Percentiles rank a stretch among this genome's conserved stretches.
Conservation (phyloP, 2,888 invertebrate species). For the Octodonta nipae region DNA sequence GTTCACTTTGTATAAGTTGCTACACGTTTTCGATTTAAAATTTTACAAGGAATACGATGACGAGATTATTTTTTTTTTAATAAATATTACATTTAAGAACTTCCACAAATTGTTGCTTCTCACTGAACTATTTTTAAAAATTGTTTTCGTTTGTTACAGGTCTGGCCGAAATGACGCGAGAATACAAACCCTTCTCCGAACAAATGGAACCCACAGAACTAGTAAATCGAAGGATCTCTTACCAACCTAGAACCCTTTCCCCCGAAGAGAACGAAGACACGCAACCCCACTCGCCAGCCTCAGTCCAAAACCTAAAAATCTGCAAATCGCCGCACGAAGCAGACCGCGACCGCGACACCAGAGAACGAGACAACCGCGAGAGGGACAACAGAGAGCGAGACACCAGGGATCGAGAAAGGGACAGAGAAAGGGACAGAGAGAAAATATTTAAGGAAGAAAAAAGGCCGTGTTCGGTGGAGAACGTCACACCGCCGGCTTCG, state of each 20-base stretch:
- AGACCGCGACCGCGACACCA: slow-evolving; percentile 13
- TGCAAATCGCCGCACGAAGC: slow-evolving; percentile 18
- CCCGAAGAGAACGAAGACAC: slow-evolving; percentile 12
- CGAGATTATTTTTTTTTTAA: too few relatives aligned
- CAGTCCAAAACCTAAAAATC: slow-evolving; percentile 18
- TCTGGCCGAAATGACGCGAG: slow-evolving; percentile 73
- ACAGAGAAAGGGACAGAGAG: slow-evolving; percentile 8
- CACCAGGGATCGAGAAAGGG: slow-evolving; percentile 6
- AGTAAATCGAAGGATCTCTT: slow-evolving; percentile 20
- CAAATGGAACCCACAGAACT: slow-evolving; percentile 35
- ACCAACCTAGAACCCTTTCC: slow-evolving; percentile 3
- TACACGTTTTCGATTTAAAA: too few relatives aligned
- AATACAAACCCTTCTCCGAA: slow-evolving; percentile 32
- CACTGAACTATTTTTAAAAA: too few relatives aligned
- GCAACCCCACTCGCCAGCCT: slow-evolving; percentile 13
- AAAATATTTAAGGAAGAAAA: slow-evolving; percentile 13
- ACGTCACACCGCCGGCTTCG: slow-evolving; percentile 18
- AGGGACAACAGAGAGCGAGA: slow-evolving; percentile 9
- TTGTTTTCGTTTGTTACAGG: slow-evolving; percentile 29
- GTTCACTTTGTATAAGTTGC: too few relatives aligned
- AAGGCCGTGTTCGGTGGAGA: slow-evolving; percentile 24
- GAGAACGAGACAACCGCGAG: slow-evolving; percentile 17
- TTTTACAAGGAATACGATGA: too few relatives aligned
- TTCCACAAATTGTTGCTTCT: too few relatives aligned
- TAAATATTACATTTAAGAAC: too few relatives aligned